phyloP scores from a whole-genome alignment of 2,797 vertebrate genomes.

The Rhadinocentrus ornatus region DNA sequence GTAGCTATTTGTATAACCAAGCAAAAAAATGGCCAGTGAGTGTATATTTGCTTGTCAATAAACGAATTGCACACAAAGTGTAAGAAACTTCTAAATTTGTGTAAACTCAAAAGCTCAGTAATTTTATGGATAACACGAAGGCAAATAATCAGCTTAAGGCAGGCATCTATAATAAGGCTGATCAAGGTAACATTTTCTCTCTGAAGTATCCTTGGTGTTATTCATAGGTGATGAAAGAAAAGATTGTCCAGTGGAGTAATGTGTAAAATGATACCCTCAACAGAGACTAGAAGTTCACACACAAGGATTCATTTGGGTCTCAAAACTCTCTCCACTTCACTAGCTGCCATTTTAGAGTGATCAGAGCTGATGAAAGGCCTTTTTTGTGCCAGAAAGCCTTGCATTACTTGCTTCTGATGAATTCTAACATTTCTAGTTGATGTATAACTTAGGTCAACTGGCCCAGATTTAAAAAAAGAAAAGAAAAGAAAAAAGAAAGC shows the following conservation, averaged over 20 bases:
- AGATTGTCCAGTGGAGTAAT: slow-evolving; percentile 56
- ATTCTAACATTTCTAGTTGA: slow-evolving; percentile 19
- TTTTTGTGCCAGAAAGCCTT: slow-evolving; percentile 29
- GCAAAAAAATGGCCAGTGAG: no score
- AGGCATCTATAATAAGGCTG: slow-evolving; percentile 38
- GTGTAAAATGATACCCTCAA: slow-evolving; percentile 65
- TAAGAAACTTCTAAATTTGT: not conserved
- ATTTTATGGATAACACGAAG: not conserved
- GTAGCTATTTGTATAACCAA: no score
- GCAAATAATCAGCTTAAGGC: slow-evolving; percentile 6
- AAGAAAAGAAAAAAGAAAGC: not conserved
- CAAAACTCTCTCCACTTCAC: slow-evolving; percentile 50
- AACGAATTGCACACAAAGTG: no score
- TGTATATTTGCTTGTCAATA: no score
- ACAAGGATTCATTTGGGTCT: slow-evolving; percentile 44
- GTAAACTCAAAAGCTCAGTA: not conserved
- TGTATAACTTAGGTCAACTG: slow-evolving; percentile 22
- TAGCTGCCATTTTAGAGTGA: slow-evolving; percentile 51
- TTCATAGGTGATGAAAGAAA: slow-evolving; percentile 65
- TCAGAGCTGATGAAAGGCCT: slow-evolving; percentile 43
- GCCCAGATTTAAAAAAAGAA: not conserved
- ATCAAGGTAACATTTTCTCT: slow-evolving; percentile 64
- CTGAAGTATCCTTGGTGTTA: slow-evolving; percentile 57
- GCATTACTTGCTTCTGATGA: slow-evolving; percentile 23
- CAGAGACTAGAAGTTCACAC: slow-evolving; percentile 26